Evolutionary conservation across 35 echinoderm and acorn worm genomes (phyloP).

Genomic region (Anneissia japonica): DNA sequence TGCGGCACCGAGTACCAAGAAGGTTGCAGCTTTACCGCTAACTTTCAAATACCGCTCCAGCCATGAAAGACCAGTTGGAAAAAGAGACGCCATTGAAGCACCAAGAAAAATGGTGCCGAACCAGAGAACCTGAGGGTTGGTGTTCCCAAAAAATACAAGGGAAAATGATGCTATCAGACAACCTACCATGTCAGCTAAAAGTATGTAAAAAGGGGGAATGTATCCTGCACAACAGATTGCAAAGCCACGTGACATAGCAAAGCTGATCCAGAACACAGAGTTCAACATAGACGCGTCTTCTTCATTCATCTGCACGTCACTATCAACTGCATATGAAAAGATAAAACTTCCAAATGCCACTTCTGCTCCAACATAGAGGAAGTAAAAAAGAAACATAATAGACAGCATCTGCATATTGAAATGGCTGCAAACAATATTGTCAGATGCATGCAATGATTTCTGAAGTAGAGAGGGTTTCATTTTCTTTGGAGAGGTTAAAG

Average conservation of each 20-base stretch:
- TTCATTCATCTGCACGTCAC: background rate
- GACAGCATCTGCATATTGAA: constrained; percentile 42
- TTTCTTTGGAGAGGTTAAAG: background rate
- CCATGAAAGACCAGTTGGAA: constrained; percentile 87
- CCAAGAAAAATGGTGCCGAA: constrained; percentile 55
- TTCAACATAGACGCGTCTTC: constrained; percentile 38
- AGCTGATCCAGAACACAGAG: constrained; percentile 75
- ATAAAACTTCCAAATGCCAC: constrained; percentile 72
- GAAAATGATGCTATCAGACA: constrained; percentile 18
- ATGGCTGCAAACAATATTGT: background rate
- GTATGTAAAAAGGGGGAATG: constrained; percentile 46
- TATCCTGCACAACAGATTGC: constrained; percentile 72
- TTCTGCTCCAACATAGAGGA: constrained; percentile 77
- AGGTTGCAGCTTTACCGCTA: constrained; percentile 52
- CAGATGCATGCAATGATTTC: background rate
- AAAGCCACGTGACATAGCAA: constrained; percentile 55
- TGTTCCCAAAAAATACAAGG: constrained; percentile 24
- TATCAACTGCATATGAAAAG: constrained; percentile 39
- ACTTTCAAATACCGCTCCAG: constrained; percentile 55
- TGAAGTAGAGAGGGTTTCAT: background rate
- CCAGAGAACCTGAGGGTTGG: constrained; percentile 39
- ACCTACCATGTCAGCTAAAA: constrained; percentile 54
- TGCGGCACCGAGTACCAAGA: constrained; percentile 54
- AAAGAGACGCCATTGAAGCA: constrained; percentile 78
- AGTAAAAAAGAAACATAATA: constrained; percentile 76